Evolutionary conservation across 1,140 invertebrate genomes (phyloP).

Genomic region (Brachionus paranguensis): DNA sequence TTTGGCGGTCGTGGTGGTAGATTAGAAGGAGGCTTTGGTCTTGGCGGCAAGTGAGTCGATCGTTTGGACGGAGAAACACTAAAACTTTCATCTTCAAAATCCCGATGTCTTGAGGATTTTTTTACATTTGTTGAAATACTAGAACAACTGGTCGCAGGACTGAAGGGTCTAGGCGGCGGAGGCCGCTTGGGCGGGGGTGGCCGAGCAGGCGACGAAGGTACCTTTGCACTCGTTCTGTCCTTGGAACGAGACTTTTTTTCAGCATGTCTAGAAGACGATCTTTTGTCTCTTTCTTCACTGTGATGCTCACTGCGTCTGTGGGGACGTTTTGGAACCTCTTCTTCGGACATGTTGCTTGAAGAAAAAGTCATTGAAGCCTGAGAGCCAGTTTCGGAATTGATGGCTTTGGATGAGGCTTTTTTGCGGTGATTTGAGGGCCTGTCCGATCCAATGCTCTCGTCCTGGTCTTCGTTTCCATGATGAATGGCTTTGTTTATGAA

Average conservation of each 20-base stretch:
- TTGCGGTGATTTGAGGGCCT: not conserved
- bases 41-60: not conserved
- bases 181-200: conserved; percentile 30
- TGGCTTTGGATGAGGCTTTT: not conserved
- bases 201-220: not conserved
- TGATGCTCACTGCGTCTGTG: not conserved
- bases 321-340: not conserved
- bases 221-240: not conserved
- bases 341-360: not conserved
- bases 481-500: not conserved
- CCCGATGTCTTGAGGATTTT: not conserved
- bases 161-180: conserved; percentile 14
- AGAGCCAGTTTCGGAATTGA: not conserved
- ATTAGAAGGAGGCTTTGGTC: not conserved
- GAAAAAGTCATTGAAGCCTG: not conserved
- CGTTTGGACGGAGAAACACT: not conserved
- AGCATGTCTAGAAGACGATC: not conserved
- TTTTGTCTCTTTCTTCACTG: not conserved
- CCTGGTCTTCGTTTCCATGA: not conserved
- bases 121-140: not conserved
- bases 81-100: conserved; percentile 1
- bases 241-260: not conserved
- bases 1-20: conserved; percentile 9
- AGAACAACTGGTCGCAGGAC: conserved; percentile 1
- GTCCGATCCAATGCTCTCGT: not conserved